Evolutionary conservation across 2,113 vertebrate species (phyloP), one percentile per base, ranked within the genome.

Genomic region (Cheilinus undulatus): DNA sequence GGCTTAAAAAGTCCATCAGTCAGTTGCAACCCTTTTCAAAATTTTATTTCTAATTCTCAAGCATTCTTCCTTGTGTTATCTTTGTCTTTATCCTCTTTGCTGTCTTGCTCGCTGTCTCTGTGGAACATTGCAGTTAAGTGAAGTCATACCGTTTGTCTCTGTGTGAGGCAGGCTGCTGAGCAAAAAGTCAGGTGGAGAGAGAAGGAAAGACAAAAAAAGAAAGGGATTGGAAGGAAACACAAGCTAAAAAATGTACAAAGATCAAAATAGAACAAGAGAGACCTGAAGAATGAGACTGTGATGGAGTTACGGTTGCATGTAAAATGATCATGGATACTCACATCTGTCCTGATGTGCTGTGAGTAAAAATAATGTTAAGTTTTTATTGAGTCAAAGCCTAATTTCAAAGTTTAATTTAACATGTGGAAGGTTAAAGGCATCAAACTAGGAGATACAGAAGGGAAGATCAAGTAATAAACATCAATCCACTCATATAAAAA

Each of bases 61-160:
- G 14, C 42, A 57, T 69, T 78, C 61, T 27, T 62, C n/a, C 52
- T 60, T 10, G 3, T 73, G 58, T 75, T 76, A 54, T 83, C 72
- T 53, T 75, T 43, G 69, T 84, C 58, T 51, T 57, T n/a, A 42
- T 42, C 19, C 40, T 48, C 46, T 42, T 34, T 57, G 40, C 63
- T 28, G 23, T 76, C 40, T 79, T 22, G 56, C 67, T 38, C n/a
- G n/a, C 40, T 51, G 24, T 68, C 19, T 73, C 69, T 85, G 48
- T 66, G 82, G 78, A 89, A 86, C 90, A 92, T 93, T 85, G 82
- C 80, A 71, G 75, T 30, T 61, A 81, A 85, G 69, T 93, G 89
- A 94, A 74, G 82, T 93, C 87, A 93, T 90, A 61, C 51, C 72
- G 60, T 82, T 79, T 87, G 80, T 86, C 84, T 86, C 48, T 72